A percentile compares a stretch with the other conserved stretches of the same genome.
These are phyloP conservation scores for Plotosus lineatus DNA, from an alignment of 2,113 vertebrate genomes.

Conservation along the genomic window DNA sequence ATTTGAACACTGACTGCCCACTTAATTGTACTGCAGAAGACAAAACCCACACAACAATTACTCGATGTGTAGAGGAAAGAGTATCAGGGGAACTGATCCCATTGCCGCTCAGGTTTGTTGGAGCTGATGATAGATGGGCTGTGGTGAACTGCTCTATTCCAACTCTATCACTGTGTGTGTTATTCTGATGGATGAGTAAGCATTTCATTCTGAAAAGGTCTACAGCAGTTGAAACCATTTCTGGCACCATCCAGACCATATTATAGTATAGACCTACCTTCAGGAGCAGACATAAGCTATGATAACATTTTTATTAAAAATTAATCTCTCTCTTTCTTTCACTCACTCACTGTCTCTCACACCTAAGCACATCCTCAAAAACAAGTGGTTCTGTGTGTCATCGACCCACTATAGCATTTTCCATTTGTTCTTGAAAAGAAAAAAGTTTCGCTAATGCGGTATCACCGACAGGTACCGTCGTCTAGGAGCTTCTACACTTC, in stretches of 20 bases:
- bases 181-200: constrained; percentile 39
- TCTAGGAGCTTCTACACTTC: too few species aligned
- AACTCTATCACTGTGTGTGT: constrained; percentile 25
- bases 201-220: constrained; percentile 36
- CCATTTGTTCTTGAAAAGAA: too few species aligned
- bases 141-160: constrained; percentile 28
- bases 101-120: constrained; percentile 27
- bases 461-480: too few species aligned
- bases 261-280: neutral
- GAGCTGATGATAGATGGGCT: constrained; percentile 21
- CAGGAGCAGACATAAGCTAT: neutral
- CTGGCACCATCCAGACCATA: neutral
- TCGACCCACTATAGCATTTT: neutral
- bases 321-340: neutral
- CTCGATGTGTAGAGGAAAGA: constrained; percentile 27
- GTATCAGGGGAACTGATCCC: constrained; percentile 29
- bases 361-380: neutral
- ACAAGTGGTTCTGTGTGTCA: neutral
- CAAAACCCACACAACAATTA: constrained; percentile 38
- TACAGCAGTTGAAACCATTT: constrained; percentile 16
- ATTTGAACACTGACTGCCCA: constrained; percentile 5
- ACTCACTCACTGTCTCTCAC: too few species aligned
- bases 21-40: constrained; percentile 31
- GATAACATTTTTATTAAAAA: too few species aligned
- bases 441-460: too few species aligned